Evolutionary conservation across 2,888 invertebrate species (phyloP).

Genomic region (Masnerella sp.): DNA sequence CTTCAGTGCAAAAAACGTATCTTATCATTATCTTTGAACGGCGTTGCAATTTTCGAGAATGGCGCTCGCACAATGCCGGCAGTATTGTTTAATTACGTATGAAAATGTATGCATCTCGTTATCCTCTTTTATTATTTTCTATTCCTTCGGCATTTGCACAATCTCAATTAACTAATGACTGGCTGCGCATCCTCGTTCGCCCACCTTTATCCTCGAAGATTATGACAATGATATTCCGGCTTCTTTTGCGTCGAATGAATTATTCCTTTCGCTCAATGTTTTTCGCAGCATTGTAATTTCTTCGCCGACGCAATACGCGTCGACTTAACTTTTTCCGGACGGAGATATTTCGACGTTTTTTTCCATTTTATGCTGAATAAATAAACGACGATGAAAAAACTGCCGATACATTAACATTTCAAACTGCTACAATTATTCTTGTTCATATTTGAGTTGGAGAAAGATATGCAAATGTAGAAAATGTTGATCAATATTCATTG

Average conservation of each 20-base stretch:
- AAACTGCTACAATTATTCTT: too few species aligned
- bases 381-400: too few species aligned
- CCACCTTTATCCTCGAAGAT: constrained; percentile 37
- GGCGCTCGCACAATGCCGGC: constrained; percentile 27
- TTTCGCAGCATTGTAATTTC: constrained; percentile 23
- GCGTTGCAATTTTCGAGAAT: constrained; percentile 20
- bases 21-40: constrained; percentile 39
- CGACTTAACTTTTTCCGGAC: too few species aligned
- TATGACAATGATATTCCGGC: constrained; percentile 33
- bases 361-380: too few species aligned
- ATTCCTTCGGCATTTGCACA: constrained; percentile 46
- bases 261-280: constrained; percentile 35
- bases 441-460: too few species aligned
- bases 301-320: too few species aligned
- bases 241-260: constrained; percentile 31
- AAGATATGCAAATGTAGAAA: too few species aligned
- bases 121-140: constrained; percentile 39
- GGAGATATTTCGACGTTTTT: too few species aligned
- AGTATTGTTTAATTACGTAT: constrained; percentile 51
- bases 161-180: constrained; percentile 58
- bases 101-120: constrained; percentile 48
- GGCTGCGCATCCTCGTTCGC: constrained; percentile 40
- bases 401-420: too few species aligned
- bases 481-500: too few species aligned
- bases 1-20: constrained; percentile 14